A percentile compares a stretch with the other conserved stretches of the same genome.
Conservation (phyloP, 2,113 vertebrate genomes). For the Microtus oregoni region DNA sequence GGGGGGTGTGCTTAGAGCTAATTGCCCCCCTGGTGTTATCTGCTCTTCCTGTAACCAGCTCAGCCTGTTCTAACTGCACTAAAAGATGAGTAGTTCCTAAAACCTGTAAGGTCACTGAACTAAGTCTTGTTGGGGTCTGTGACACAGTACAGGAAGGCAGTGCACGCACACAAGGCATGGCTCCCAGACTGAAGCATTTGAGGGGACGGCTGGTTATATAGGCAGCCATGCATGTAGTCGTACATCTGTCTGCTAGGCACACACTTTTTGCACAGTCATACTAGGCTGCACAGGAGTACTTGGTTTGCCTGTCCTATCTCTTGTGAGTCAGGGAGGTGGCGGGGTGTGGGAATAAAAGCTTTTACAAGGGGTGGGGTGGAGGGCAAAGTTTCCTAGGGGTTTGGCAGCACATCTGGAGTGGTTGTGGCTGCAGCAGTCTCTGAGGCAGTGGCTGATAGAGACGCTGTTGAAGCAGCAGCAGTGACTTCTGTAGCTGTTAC, state of each 20-base stretch:
- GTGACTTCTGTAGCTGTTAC: neutral
- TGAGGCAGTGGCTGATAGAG: neutral
- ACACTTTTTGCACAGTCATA: neutral
- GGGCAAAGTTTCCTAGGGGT: neutral
- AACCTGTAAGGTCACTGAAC: neutral
- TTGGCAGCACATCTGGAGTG: neutral
- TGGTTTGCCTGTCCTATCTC: neutral
- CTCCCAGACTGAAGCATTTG: neutral
- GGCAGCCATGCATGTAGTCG: neutral
- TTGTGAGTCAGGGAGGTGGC: neutral
- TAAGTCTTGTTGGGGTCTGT: neutral
- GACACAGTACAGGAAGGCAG: neutral
- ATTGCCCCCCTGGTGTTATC: neutral
- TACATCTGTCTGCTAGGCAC: neutral
- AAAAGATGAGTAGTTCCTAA: neutral
- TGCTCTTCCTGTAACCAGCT: neutral
- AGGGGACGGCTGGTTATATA: neutral
- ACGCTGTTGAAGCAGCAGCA: neutral
- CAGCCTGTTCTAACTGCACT: too few species aligned
- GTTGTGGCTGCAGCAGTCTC: neutral
- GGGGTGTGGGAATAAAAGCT: neutral
- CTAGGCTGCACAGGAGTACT: neutral
- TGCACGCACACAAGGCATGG: neutral
- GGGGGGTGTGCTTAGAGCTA: neutral
- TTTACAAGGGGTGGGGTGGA: neutral